A percentile compares a stretch with the other conserved stretches of the same genome.
Evolutionary conservation across 2,888 invertebrate species (phyloP).

Genomic region (Scotopteryx bipunctaria): DNA sequence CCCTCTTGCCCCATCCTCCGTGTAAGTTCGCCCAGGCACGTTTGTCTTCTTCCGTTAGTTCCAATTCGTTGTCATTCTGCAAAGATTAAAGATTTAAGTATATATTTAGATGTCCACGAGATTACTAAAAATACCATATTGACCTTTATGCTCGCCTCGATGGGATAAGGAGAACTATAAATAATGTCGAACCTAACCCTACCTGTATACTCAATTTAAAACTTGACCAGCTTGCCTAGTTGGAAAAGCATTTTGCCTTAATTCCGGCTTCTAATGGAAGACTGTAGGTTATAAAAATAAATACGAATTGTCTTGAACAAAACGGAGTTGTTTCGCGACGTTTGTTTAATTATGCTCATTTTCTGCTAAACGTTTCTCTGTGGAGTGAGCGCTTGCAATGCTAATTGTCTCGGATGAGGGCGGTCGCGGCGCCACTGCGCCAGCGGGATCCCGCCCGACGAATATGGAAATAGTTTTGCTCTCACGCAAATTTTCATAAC

Average conservation of each 20-base stretch:
- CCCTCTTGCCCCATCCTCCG: slow-evolving; percentile 84
- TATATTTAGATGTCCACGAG: background rate
- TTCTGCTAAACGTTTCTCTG: slow-evolving; percentile 49
- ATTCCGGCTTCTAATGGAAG: background rate
- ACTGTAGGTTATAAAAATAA: background rate
- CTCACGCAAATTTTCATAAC: background rate
- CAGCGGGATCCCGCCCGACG: background rate
- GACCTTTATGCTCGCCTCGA: too few relatives aligned
- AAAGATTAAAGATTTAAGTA: slow-evolving; percentile 30
- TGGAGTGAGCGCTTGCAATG: slow-evolving; percentile 41
- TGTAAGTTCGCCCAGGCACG: slow-evolving; percentile 84
- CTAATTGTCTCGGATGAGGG: slow-evolving; percentile 47
- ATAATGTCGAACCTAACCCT: background rate
- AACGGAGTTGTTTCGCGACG: slow-evolving; percentile 21
- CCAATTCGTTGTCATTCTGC: slow-evolving; percentile 71
- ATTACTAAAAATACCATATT: slow-evolving; percentile 10
- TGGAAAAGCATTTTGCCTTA: background rate
- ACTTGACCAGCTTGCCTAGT: too few relatives aligned
- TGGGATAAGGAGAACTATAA: slow-evolving; percentile 3
- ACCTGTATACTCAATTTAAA: too few relatives aligned
- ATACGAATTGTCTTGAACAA: slow-evolving; percentile 9
- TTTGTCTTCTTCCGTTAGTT: slow-evolving; percentile 83
- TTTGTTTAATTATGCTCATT: slow-evolving; percentile 49
- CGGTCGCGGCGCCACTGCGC: background rate
- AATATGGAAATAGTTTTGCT: background rate